Percentiles rank a stretch among this genome's conserved stretches.
Evolutionary conservation across 2,797 vertebrate species (phyloP).

Genomic region (Cuniculus paca): DNA sequence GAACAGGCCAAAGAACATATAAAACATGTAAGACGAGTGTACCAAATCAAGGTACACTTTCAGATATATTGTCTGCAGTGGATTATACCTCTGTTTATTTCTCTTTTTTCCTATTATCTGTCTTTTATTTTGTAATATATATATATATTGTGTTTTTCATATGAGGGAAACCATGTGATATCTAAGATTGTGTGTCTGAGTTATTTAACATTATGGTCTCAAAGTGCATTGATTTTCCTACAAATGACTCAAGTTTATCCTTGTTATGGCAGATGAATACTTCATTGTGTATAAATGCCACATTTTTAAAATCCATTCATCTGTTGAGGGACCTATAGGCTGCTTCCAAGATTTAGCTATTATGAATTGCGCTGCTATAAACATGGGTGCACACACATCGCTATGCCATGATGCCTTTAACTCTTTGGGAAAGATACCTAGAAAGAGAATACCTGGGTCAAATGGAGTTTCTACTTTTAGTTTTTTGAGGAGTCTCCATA

Average conservation of each 20-base stretch:
- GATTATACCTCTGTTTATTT: background rate
- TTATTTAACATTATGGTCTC: background rate
- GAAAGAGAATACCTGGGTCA: background rate
- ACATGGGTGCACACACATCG: background rate
- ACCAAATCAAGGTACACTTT: background rate
- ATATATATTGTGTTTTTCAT: no score
- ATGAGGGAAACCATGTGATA: background rate
- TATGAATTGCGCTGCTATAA: background rate
- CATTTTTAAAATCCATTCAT: background rate
- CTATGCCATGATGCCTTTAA: background rate
- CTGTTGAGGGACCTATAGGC: background rate
- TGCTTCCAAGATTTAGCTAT: background rate
- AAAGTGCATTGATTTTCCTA: background rate
- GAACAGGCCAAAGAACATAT: background rate
- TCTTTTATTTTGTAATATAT: background rate
- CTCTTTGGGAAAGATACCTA: background rate
- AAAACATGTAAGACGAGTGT: background rate
- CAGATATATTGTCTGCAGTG: background rate
- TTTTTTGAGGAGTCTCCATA: background rate
- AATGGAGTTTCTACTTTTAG: background rate
- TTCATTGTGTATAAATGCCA: background rate
- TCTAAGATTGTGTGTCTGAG: background rate
- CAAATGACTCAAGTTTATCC: background rate
- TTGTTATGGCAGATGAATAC: background rate
- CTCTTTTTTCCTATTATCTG: background rate